A percentile compares a stretch with the other conserved stretches of the same genome.
These are phyloP conservation scores for Oeneis ivallda DNA, from an alignment of 2,888 invertebrate species.

Conservation along the genomic window DNA sequence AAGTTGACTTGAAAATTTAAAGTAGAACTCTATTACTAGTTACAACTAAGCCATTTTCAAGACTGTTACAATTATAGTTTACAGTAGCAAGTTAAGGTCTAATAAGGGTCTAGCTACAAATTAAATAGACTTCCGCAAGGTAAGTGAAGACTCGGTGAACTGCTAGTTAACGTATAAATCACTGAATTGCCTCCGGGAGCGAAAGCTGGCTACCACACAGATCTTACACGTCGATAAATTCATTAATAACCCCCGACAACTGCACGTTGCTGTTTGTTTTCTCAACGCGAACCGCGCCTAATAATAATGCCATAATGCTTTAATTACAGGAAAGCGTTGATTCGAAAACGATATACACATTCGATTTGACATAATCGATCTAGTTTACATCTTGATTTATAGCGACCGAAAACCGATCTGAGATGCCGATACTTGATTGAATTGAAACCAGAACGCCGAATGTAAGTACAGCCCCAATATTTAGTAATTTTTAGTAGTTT, in stretches of 20 bases:
- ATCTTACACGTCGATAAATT: constrained; percentile 58
- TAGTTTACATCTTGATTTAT: constrained; percentile 38
- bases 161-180: constrained; percentile 42
- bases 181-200: constrained; percentile 59
- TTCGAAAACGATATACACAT: constrained; percentile 43
- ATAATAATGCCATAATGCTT: constrained; percentile 44
- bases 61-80: no score
- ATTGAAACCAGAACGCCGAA: constrained; percentile 21
- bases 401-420: constrained; percentile 26
- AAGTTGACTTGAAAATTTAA: no score
- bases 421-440: constrained; percentile 23
- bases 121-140: constrained; percentile 2
- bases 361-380: constrained; percentile 39
- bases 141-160: constrained; percentile 2
- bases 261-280: constrained; percentile 41
- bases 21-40: no score
- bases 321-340: constrained; percentile 45
- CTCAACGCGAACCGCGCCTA: constrained; percentile 40
- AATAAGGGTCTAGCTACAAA: neutral
- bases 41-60: no score
- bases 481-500: no score
- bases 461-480: no score
- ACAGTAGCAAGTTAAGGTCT: neutral
- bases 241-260: constrained; percentile 60
- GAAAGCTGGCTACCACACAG: constrained; percentile 59